Evolutionary conservation across 2,797 vertebrate genomes (phyloP).

Genomic region (Lepilemur septentrionalis): DNA sequence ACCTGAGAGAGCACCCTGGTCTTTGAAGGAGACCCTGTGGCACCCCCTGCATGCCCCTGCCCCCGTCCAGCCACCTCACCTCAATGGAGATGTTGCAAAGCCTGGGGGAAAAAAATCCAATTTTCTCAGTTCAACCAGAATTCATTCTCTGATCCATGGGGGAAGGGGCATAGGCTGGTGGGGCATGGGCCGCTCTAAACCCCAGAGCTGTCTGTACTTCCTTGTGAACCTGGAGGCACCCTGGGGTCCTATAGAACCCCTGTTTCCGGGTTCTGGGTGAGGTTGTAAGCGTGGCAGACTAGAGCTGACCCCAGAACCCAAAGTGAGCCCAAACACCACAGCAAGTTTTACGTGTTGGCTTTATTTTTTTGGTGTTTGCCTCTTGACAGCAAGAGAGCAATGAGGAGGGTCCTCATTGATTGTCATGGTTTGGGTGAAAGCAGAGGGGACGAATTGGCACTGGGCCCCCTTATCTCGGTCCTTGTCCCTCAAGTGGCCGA

Average conservation of each 20-base stretch:
- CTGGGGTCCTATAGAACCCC: background rate
- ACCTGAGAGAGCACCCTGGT: background rate
- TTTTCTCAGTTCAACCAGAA: background rate
- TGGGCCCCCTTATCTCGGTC: background rate
- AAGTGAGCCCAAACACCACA: background rate
- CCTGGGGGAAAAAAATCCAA: background rate
- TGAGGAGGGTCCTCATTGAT: background rate
- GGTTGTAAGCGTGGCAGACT: background rate
- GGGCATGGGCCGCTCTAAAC: background rate
- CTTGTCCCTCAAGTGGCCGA: background rate
- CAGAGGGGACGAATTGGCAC: background rate
- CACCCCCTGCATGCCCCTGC: accelerated
- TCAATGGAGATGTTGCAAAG: background rate
- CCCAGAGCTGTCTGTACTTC: background rate
- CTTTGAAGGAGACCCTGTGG: background rate
- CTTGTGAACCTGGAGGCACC: background rate
- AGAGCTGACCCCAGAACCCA: background rate
- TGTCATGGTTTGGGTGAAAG: background rate
- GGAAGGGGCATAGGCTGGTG: background rate
- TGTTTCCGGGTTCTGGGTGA: background rate
- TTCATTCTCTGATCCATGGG: background rate
- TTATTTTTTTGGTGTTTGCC: background rate
- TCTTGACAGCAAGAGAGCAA: background rate
- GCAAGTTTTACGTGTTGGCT: background rate
- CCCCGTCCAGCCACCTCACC: background rate